Evolutionary conservation across 2,113 vertebrate species (phyloP), one percentile per base, ranked within the genome.

Genomic region (Glaucidium brasilianum): DNA sequence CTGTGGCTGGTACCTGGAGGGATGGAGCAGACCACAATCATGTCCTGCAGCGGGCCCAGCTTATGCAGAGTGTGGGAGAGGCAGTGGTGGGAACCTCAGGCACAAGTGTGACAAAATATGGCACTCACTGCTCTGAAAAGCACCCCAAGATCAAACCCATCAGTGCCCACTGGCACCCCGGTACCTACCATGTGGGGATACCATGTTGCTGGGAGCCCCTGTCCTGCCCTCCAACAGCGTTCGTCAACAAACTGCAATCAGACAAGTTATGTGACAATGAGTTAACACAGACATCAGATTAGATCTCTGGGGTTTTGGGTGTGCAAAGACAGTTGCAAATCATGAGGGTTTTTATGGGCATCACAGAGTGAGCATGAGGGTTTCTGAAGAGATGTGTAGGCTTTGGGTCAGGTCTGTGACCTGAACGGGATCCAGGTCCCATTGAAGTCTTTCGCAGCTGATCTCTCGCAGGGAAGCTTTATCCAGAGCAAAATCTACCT

Each of bases 151-250:
- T 52, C 60, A 81, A 81, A 41, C 9, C 27, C 6, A 43, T 16
- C 43, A 22, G 6, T 34, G 49, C 10, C 5, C 26, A 34, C n/a
- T 3, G 1, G 22, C 21, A 76, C 22, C 4, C 10, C 2, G 1
- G 11, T 23, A 50, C 15, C 17, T 49, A 12, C 64, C 6, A 6
- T 1, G 1, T 39, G n/a, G 37, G 47, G 64, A 92, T 63, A 49
- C 19, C 14, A 5, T 12, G 27, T 9, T 3, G 2, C 7, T 41
- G 60, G 41, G 35, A 66, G 11, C 25, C 75, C 39, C 45, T 35
- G 17, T 41, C 21, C 60, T 41, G 14, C 10, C 14, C 21, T 29
- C 39, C 0, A 0, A 11, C 3, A 26, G 15, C 6, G 2, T 11
- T 63, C 78, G 16, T 47, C 53, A 64, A 18, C 32, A 73, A 77